phyloP scores from a whole-genome alignment of 2,797 vertebrate genomes.

The Mormyrus proboscirostris region DNA sequence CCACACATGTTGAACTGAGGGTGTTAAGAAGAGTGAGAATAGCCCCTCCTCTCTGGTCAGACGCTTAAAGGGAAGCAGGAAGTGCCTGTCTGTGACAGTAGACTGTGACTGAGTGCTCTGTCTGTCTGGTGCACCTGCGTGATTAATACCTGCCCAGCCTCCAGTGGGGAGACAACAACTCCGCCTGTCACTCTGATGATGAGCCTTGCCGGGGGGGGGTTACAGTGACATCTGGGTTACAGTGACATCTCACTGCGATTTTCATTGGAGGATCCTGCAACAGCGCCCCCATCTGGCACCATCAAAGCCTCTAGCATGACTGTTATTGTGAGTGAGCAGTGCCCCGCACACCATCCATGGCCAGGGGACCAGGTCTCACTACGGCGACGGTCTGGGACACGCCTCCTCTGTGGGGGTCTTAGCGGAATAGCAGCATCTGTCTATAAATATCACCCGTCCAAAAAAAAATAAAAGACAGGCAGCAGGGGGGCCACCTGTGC shows the following conservation, averaged over 20 bases:
- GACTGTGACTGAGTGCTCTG: background rate
- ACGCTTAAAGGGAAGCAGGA: background rate
- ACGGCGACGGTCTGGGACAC: background rate
- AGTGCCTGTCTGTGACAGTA: background rate
- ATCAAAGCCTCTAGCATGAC: background rate
- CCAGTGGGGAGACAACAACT: background rate
- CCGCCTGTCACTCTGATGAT: background rate
- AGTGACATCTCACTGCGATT: background rate
- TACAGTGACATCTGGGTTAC: background rate
- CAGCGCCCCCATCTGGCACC: background rate
- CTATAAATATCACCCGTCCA: background rate
- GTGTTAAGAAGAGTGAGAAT: background rate
- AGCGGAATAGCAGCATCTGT: background rate
- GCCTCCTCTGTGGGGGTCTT: background rate
- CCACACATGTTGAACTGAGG: background rate
- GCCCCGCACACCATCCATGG: background rate
- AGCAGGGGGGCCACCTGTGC: background rate
- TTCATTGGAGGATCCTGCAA: background rate
- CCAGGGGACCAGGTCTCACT: background rate
- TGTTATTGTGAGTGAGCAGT: background rate
- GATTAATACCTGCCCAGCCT: background rate
- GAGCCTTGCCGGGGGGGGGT: background rate
- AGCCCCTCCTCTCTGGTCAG: background rate
- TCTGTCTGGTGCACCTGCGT: background rate
- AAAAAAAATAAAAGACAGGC: background rate